Evolutionary conservation across 2,797 vertebrate genomes (phyloP), one percentile per base, ranked within the genome.

Genomic region (Gila robusta): DNA sequence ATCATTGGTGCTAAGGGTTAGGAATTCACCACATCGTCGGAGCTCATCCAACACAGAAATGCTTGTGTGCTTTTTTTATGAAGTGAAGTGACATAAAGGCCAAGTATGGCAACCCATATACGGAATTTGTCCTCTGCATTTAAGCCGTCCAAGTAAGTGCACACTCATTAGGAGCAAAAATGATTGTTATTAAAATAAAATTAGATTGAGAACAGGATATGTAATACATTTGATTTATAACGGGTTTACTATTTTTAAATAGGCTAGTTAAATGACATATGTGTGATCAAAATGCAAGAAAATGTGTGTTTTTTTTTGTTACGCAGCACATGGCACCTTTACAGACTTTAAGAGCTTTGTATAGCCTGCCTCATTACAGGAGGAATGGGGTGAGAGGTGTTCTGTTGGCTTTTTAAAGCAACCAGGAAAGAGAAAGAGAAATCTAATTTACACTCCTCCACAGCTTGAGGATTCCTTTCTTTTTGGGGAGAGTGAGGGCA

Each of bases 401-500:
- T 90, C 88, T 78, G 86, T 90, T 88, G 82, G 83, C 81, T 90
- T 87, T 90, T 90, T 85, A 87, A 90, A 78, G 76, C 83, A 85
- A 88, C 85, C 89, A 88, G 82, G 81, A 90, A 87, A 78, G 81
- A 83, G 85, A 88, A 88, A 87, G 78, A 87, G 89, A 89, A 89
- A 91, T 87, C 87, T 91, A 91, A 92, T 92, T 92, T 90, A 92
- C 92, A 92, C 92, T 91, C 89, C 85, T 89, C 87, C 84, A 69
- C 87, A 86, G 87, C 89, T 85, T 23, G 74, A 89, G 79, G 83
- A 84, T 88, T 91, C 90, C 86, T 89, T 91, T 93, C 89, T 90
- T 90, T 72, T 81, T 85, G 73, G 79, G 79, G 47, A 90, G 88
- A 83, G 89, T 23, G 19, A 86, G 86, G 81, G 88, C 88, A 91